Evolutionary conservation across 1,140 invertebrate genomes (phyloP), one percentile per base, ranked within the genome.

Genomic region (Gonioctena quinquepunctata): DNA sequence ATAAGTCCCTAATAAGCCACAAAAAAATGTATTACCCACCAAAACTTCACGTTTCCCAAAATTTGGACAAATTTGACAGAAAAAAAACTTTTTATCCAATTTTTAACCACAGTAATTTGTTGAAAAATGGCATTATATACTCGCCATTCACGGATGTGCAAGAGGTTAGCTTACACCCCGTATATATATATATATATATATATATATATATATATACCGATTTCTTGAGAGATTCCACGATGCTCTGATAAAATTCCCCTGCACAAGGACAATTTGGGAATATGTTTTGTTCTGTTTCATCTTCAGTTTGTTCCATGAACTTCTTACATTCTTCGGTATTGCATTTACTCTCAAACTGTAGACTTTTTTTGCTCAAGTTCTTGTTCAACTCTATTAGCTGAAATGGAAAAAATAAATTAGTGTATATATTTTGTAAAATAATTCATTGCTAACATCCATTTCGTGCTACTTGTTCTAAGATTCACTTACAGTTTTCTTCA

Each of bases 341-440:
- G 59, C 72, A 74, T 23, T 68, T 68, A 27, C 42, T 28, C 13
- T 54, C 22, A 21, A 54, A 54, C 16, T 66, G 65, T n/a, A 74
- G 19, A 33, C 68, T 68, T 52, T 68, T 74, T 60, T 71, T 69
- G 3, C 62, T 54, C 22, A 74, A 61, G 42, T 66, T 71, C 48
- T 74, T 74, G 42, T 70, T 74, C 5, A 74, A 42, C 27, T 74
- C 72, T 33, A 70, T 71, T 54, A 74, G 63, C 72, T 73, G 18
- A 3, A 73, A 62, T 4, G 3, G 6, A 42, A 57, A 57, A 62
- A 18, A 42, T 16, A 54, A 22, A 22, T 54, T 5, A 54, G 8
- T 54, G 8, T n/a, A 22, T 54, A 54, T 5, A 42, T 42, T 8
- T 7, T 13, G n/a, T 42, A 42, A 42, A 42, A n/a, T n/a, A n/a